These are phyloP conservation scores for Pungitius pungitius DNA, from an alignment of 2,113 vertebrate genomes.

Conservation along the genomic window DNA sequence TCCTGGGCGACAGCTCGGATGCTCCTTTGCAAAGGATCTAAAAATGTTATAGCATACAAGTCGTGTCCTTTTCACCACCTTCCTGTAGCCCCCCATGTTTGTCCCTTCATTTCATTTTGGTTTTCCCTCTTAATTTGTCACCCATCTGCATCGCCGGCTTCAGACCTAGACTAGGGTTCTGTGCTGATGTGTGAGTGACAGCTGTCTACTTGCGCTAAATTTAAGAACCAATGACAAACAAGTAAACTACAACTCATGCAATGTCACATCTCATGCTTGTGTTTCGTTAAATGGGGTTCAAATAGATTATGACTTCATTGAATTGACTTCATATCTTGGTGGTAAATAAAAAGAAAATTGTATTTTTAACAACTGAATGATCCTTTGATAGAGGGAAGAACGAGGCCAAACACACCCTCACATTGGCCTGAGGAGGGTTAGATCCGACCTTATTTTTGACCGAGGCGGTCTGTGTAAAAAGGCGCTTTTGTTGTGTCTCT, in stretches of 20 bases:
- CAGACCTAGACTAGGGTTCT: neutral
- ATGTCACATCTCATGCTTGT: neutral
- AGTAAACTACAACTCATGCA: neutral
- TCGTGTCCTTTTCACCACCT: neutral
- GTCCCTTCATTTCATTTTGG: neutral
- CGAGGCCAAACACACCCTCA: neutral
- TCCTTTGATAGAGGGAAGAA: neutral
- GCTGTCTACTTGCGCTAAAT: neutral
- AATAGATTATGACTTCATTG: neutral
- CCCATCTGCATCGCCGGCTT: constrained; percentile 15
- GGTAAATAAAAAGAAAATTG: neutral
- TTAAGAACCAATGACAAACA: neutral
- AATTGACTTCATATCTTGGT: neutral
- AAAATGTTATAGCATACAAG: neutral
- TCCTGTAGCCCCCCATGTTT: neutral
- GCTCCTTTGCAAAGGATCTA: neutral
- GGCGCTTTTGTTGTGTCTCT: neutral
- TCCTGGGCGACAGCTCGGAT: neutral
- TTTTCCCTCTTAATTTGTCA: constrained; percentile 25
- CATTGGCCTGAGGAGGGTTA: neutral
- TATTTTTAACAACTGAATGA: too few species aligned
- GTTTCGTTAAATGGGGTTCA: neutral
- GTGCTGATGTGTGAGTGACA: neutral
- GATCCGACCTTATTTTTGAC: too few species aligned
- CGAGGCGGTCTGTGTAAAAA: constrained; percentile 6